These are phyloP conservation scores for Pyrgilauda ruficollis DNA, from an alignment of 2,113 vertebrate species.

Conservation along the genomic window DNA sequence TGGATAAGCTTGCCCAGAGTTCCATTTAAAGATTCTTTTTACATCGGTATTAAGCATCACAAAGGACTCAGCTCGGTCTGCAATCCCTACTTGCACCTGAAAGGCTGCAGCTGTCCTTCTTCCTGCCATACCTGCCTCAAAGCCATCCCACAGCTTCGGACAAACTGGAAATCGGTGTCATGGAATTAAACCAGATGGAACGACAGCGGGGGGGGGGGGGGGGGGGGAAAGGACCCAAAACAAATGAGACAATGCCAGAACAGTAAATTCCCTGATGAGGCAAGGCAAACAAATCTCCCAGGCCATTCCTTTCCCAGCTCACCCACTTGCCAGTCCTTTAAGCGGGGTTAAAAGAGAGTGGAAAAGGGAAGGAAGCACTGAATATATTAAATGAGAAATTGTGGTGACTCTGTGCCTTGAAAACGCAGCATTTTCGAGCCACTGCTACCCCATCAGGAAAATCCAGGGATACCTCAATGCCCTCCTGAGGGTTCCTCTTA, in stretches of 20 bases:
- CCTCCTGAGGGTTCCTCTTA: not conserved
- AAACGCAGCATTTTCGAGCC: not conserved
- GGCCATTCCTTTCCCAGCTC: not conserved
- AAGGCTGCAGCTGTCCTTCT: not conserved
- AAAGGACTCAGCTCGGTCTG: not conserved
- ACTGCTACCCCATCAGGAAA: not conserved
- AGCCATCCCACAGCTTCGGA: not conserved
- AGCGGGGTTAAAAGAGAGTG: fast-evolving
- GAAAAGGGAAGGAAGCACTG: not conserved
- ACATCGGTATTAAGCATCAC: not conserved
- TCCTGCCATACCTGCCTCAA: not conserved
- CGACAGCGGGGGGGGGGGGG: fast-evolving
- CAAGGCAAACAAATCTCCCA: not conserved
- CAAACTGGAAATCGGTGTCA: not conserved
- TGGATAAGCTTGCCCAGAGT: not conserved
- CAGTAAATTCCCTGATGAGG: not conserved
- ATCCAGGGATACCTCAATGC: not conserved
- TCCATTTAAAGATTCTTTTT: not conserved
- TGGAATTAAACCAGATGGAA: not conserved
- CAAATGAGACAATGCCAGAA: not conserved
- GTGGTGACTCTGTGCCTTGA: not conserved
- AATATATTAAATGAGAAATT: not conserved
- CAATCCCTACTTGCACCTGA: not conserved
- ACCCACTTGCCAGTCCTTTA: not conserved
- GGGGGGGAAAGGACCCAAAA: fast-evolving